Evolutionary conservation across 2,797 vertebrate species (phyloP).

Genomic region (Poecilia gillii): DNA sequence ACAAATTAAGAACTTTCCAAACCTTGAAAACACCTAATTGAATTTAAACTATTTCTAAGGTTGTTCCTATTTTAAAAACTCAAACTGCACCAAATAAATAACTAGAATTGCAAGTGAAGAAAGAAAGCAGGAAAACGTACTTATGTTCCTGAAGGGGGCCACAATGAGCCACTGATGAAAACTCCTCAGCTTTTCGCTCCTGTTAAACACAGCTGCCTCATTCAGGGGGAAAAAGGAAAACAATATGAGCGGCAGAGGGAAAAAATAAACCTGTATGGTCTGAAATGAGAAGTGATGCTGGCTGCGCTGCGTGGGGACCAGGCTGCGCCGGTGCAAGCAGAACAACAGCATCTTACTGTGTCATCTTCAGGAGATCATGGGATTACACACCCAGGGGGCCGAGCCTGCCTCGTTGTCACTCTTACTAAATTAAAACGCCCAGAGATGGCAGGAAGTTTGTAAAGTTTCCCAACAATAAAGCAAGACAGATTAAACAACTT

Average conservation of each 20-base stretch:
- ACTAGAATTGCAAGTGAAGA: not conserved
- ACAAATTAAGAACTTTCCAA: no score
- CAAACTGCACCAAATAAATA: constrained; percentile 4
- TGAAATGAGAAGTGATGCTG: constrained; percentile 24
- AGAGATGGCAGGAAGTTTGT: constrained; percentile 33
- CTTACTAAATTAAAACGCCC: constrained; percentile 41
- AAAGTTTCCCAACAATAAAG: constrained; percentile 34
- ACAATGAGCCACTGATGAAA: constrained; percentile 70
- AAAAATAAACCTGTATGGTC: constrained; percentile 1
- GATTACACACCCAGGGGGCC: constrained; percentile 65
- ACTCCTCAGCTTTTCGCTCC: constrained; percentile 45
- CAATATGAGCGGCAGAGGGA: constrained; percentile 2
- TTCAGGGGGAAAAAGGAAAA: constrained; percentile 22
- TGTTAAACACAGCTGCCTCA: constrained; percentile 44
- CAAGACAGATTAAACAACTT: not conserved
- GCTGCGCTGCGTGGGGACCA: constrained; percentile 27
- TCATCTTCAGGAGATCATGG: constrained; percentile 71
- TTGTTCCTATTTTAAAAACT: constrained; percentile 10
- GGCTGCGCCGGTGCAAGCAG: constrained; percentile 38
- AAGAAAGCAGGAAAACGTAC: constrained; percentile 49
- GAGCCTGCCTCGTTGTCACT: constrained; percentile 60
- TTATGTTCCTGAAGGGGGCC: constrained; percentile 72
- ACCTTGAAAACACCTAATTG: no score
- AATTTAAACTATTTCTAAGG: no score
- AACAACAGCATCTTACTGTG: constrained; percentile 70